phyloP scores from a whole-genome alignment of 2,113 vertebrate genomes.

The Gadus chalcogrammus region DNA sequence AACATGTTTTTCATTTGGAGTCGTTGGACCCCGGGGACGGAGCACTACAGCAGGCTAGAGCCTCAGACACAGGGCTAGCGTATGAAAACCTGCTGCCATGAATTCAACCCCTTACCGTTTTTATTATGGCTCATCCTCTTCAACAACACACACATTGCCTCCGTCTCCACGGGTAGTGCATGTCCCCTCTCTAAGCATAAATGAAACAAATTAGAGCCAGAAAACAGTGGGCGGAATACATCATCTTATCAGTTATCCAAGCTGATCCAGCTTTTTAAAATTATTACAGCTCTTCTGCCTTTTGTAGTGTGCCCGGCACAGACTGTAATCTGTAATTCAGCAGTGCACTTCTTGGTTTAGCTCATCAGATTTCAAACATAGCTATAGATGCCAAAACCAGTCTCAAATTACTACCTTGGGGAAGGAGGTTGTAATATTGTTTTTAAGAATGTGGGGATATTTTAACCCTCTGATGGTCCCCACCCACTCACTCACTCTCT shows the following conservation, averaged over 20 bases:
- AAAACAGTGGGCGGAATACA: conserved; percentile 20
- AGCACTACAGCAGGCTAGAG: conserved; percentile 30
- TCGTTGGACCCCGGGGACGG: conserved; percentile 46
- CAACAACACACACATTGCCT: conserved; percentile 9
- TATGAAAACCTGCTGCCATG: conserved; percentile 22
- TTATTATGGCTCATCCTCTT: conserved; percentile 23
- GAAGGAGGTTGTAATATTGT: conserved; percentile 27
- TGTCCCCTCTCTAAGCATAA: conserved; percentile 11
- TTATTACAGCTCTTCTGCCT: conserved; percentile 45
- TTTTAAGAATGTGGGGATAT: neutral
- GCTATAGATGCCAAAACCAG: conserved; percentile 32
- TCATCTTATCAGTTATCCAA: conserved; percentile 25
- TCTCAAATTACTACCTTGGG: conserved; percentile 50
- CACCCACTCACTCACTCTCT: too few species aligned
- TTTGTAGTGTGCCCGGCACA: conserved; percentile 31
- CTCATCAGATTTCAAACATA: conserved; percentile 49
- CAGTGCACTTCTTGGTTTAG: conserved; percentile 43
- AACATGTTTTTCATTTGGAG: conserved; percentile 69
- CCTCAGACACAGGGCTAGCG: conserved; percentile 39
- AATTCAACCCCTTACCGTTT: conserved; percentile 15
- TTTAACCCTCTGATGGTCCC: too few species aligned
- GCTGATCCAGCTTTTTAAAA: conserved; percentile 39
- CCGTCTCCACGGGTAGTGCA: conserved; percentile 7
- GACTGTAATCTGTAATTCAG: conserved; percentile 48
- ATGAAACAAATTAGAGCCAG: conserved; percentile 37